Evolutionary conservation across 2,888 invertebrate genomes (phyloP).

Genomic region (Netelia virgata): DNA sequence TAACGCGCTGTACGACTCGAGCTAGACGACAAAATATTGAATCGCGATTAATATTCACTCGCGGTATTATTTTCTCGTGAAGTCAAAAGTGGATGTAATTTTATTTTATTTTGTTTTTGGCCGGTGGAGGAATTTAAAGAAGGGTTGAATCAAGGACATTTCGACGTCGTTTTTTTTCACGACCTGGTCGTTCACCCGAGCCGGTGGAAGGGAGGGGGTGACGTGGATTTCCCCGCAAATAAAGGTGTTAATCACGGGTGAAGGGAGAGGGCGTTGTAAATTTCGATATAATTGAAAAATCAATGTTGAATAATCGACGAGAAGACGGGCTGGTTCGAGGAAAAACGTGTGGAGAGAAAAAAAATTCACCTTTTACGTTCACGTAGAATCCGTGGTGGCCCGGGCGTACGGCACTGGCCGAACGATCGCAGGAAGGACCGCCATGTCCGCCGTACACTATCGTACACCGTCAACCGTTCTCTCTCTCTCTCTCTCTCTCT

Average conservation of each 20-base stretch:
- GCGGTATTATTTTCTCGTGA: neutral
- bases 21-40: neutral
- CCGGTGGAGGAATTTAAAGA: neutral
- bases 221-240: conserved; percentile 32
- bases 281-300: neutral
- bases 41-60: neutral
- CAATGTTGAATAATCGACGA: neutral
- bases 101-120: no score
- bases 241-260: neutral
- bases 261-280: neutral
- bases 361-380: conserved; percentile 64
- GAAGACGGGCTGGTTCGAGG: neutral
- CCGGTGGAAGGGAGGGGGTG: neutral
- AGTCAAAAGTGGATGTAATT: no score
- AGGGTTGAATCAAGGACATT: neutral
- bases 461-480: conserved; percentile 18
- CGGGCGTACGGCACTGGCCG: conserved; percentile 69
- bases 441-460: conserved; percentile 68
- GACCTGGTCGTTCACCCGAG: conserved; percentile 17
- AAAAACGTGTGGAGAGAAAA: neutral
- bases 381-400: conserved; percentile 63
- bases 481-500: neutral
- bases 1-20: neutral
- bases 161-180: neutral
- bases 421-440: conserved; percentile 70